Base-by-base conservation (phyloP, 2,113 vertebrate genomes). In the Apaloderma vittatum region DNA sequence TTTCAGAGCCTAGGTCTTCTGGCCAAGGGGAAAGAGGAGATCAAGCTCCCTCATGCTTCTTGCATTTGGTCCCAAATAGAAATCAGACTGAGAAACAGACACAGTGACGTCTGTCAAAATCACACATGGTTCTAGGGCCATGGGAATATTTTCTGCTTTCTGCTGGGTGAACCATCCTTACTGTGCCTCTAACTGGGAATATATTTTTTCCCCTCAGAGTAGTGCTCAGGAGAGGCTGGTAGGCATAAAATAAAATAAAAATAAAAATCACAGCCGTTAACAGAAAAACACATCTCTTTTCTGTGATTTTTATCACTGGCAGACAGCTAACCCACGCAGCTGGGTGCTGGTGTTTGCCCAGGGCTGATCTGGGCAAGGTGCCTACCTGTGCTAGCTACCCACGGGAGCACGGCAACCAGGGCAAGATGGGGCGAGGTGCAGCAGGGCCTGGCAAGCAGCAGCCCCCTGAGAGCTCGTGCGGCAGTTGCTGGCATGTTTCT, bases 301-400 rank as follows among this genome's bases (percentile, higher is more conserved):
- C 59, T 15, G 46, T 0, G 79, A 95, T 92, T 94, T 86, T 96
- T 96, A 92, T 94, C 76, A 0, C 14, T 0, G n/a, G 65, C 93
- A 95, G 93, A 92, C 88, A 90, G 36, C 62, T 90, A 93, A 93
- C 90, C 92, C 92, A 90, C 91, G 88, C 75, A 92, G 43, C 70
- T 71, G 81, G 52, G 45, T 93, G 88, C 70, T 90, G 81, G 26
- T 95, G 87, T 77, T 83, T 96, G 96, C 91, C 72, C 63, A 84
- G 67, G 58, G 87, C 80, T 86, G 76, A 49, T 78, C 49, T 45
- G 81, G 88, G 90, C 8, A 0, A 65, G 66, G 23, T 79, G 75
- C 86, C 86, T 24, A 37, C 91, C 79, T 70, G 30, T 24, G 79
- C 40, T 65, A 27, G 22, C 22, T 5, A 3, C 46, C 3, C 8